Base-by-base conservation (phyloP, 2,888 invertebrate species). In the Phorcus lineatus region DNA sequence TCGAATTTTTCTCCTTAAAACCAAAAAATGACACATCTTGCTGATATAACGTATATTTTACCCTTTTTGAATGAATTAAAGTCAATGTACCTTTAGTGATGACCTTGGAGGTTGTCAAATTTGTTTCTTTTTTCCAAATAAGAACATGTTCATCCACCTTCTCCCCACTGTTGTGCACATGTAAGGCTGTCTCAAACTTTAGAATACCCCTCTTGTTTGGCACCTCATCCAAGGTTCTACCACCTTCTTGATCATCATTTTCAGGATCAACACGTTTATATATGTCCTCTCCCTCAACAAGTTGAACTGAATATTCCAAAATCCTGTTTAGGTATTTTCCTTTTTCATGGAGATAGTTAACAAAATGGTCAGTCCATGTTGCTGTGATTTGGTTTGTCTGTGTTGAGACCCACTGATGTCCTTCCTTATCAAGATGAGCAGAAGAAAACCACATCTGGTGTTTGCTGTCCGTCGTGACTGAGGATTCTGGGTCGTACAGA, bases 131-230 rank as follows among this genome's bases (percentile, higher is more conserved):
- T 6, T 6, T 6, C 47, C 47, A 47, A 13, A 9, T 11, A 47
- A 47, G 47, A 47, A 11, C 13, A 1, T 47, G 47, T 47, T 47
- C 47, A 13, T 47, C 47, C 11, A 47, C 13, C 13, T 9, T 11
- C 1, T 47, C 47, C 13, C 47, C 47, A 47, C 47, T 47, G 4
- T 47, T 13, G 17, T 62, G 24, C 24, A 62, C 31, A 17, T 16
- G n/a, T 2, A 3, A 13, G 6, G 40, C 74, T 0, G 81, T 62
- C 31, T 84, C 80, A 66, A 86, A 86, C 53, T 78, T 77, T 11
- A 84, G 85, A 57, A 87, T 86, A n/a, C 86, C 87, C 67, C 85
- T 78, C 2, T 57, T 55, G 67, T 87, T 87, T 7, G 74, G 74
- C n/a, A 87, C 85, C 11, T 81, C 83, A 17, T 74, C 55, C 19